phyloP scores from a whole-genome alignment of 2,888 invertebrate genomes.

The Mechanitis messenoides region DNA sequence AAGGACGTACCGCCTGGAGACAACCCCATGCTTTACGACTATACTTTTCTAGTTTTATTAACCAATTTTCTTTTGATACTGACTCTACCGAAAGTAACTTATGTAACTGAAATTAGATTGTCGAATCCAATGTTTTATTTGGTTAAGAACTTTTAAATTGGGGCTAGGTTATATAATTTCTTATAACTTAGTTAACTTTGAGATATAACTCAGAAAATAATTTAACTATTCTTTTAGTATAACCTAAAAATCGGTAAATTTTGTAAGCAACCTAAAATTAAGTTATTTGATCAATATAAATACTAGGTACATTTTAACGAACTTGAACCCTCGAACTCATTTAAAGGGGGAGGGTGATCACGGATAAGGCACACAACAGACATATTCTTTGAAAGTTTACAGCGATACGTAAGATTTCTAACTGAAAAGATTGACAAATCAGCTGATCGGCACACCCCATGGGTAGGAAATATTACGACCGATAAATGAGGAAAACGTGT shows the following conservation, averaged over 20 bases:
- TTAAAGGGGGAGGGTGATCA: constrained; percentile 39
- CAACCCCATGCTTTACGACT: constrained; percentile 22
- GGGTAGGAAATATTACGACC: constrained; percentile 46
- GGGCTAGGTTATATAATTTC: not conserved
- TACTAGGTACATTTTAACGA: constrained; percentile 39
- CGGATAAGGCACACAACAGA: constrained; percentile 41
- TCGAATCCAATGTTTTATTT: not conserved
- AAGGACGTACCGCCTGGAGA: constrained; percentile 48
- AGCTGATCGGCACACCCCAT: constrained; percentile 33
- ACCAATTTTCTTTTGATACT: not conserved
- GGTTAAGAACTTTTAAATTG: no score
- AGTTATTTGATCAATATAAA: constrained; percentile 27
- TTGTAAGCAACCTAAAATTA: constrained; percentile 6
- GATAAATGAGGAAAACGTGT: constrained; percentile 32
- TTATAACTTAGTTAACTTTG: not conserved
- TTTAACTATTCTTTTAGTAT: not conserved
- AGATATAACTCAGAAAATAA: not conserved
- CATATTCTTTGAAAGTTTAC: constrained; percentile 29
- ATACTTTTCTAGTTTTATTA: not conserved
- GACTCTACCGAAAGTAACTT: constrained; percentile 15
- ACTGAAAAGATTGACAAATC: constrained; percentile 26
- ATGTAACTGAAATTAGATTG: constrained; percentile 13
- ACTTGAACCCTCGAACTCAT: constrained; percentile 41
- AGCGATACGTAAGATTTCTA: constrained; percentile 12
- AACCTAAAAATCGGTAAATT: no score